Evolutionary conservation across 2,113 vertebrate genomes (phyloP), one percentile per base, ranked within the genome.

Genomic region (Pipra filicauda): DNA sequence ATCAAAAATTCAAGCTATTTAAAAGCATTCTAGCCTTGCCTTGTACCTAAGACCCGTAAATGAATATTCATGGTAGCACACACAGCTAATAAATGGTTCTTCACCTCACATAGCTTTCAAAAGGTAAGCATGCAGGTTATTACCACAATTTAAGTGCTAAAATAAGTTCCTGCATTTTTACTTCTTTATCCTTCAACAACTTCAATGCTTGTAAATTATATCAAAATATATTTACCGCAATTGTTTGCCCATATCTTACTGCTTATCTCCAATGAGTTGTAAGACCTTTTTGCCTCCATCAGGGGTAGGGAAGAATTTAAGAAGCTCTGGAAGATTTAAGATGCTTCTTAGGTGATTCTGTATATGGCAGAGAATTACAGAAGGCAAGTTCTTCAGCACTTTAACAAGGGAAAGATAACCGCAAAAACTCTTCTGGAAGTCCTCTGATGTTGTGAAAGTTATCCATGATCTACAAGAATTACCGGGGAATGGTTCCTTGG

Each of bases 151-250:
- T 67, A 78, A 66, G 35, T 89, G 48, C 12, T 31, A 73, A 86
- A 92, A 75, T 70, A 62, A 70, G 71, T 92, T 88, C 26, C 61
- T 89, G 26, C 22, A 27, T 78, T 95, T 81, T 88, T 84, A 76
- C 57, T 85, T 86, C 46, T 93, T 95, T 82, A 59, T 84, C 62
- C 83, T 92, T 93, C 83, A 71, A 59, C 75, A 81, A 80, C 11
- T 88, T 94, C 54, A 77, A 4, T 88, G 49, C 28, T 48, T 76
- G 30, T 58, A 93, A 91, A 58, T 88, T 26, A 44, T 37, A 31
- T 52, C 14, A 73, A 73, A 93, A 86, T 92, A 21, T 72, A 73
- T 85, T 93, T 92, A 46, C 35, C 13, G n/a, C 54, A 57, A 4
- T 54, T 46, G 14, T 89, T 93, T 95, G 33, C 52, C 71, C 8